These are phyloP conservation scores for Thunnus maccoyii DNA, from an alignment of 2,113 vertebrate genomes.

Conservation along the genomic window DNA sequence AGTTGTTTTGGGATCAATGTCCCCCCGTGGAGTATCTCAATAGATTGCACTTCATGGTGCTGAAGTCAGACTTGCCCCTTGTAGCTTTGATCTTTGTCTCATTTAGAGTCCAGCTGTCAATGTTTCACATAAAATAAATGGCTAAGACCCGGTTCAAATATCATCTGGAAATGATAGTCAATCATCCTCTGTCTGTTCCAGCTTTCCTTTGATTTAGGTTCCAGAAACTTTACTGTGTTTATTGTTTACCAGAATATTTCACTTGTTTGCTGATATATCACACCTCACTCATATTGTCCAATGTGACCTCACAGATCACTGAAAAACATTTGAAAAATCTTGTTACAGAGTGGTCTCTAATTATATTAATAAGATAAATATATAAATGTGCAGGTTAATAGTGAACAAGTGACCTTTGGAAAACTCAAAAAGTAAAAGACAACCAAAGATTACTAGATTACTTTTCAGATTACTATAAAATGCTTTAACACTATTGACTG, in stretches of 20 bases:
- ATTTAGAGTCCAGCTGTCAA: constrained; percentile 47
- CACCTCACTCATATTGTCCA: background rate
- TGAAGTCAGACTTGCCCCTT: constrained; percentile 29
- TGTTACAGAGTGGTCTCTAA: background rate
- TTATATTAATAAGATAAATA: background rate
- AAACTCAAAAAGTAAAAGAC: background rate
- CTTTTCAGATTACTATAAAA: background rate
- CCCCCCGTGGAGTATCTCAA: constrained; percentile 30
- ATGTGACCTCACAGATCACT: background rate
- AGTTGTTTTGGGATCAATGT: constrained; percentile 35
- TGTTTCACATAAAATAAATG: constrained; percentile 25
- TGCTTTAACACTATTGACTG: background rate
- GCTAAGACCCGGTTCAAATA: constrained; percentile 9
- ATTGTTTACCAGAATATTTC: background rate
- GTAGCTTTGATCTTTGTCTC: constrained; percentile 45
- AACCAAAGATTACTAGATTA: too few species aligned
- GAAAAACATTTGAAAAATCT: background rate
- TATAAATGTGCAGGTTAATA: background rate
- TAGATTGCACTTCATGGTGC: constrained; percentile 5
- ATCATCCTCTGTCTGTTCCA: constrained; percentile 34
- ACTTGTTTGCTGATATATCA: background rate
- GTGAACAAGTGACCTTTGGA: background rate
- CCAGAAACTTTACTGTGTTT: background rate
- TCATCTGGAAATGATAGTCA: constrained; percentile 38
- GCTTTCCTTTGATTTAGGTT: constrained; percentile 33